Conservation (phyloP, 2,113 vertebrate species). For the Xiphias gladius region DNA sequence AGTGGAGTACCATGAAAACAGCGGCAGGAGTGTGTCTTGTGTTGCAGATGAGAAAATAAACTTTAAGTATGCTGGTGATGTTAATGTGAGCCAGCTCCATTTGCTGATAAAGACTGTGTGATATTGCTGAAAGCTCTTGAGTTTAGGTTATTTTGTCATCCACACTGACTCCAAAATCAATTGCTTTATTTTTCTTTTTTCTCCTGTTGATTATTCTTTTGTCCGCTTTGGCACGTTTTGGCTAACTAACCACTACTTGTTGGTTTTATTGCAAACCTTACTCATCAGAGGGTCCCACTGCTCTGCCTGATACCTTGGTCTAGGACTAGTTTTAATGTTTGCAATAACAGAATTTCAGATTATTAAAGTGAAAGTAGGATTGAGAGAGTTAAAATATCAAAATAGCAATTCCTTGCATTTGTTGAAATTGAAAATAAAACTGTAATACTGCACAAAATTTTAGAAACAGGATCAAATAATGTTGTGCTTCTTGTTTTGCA, state of each 20-base stretch:
- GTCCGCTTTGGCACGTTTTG: background rate
- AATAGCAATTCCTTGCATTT: too few relatives aligned
- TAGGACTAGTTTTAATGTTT: background rate
- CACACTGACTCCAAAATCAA: too few relatives aligned
- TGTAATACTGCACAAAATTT: background rate
- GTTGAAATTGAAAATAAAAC: too few relatives aligned
- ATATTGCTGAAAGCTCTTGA: background rate
- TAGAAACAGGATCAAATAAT: background rate
- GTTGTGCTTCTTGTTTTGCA: background rate
- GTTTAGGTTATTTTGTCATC: too few relatives aligned
- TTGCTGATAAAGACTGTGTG: too few relatives aligned
- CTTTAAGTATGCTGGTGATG: background rate
- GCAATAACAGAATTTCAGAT: background rate
- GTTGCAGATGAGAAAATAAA: background rate
- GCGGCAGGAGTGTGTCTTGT: background rate
- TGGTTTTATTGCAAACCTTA: background rate
- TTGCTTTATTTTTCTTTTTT: background rate
- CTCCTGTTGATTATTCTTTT: background rate
- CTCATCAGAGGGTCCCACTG: background rate
- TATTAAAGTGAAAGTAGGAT: too few relatives aligned
- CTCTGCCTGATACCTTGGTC: background rate
- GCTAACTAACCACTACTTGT: background rate
- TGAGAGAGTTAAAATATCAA: too few relatives aligned
- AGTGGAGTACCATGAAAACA: too few relatives aligned
- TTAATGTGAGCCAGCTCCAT: too few relatives aligned